These are phyloP conservation scores for Macquaria australasica DNA, from an alignment of 2,113 vertebrate species.

Conservation along the genomic window DNA sequence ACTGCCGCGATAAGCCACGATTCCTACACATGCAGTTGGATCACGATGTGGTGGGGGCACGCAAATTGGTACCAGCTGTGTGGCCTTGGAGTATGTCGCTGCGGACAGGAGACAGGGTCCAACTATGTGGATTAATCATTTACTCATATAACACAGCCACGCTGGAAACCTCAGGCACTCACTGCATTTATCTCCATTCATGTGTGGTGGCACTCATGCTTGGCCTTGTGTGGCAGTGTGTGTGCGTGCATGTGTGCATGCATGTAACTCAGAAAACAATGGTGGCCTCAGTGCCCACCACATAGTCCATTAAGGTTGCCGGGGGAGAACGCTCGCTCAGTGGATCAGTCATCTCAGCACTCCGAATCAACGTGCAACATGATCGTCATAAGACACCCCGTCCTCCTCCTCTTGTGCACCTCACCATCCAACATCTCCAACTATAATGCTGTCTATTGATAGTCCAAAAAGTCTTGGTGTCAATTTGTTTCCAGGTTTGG, in stretches of 20 bases:
- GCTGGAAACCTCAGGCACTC: conserved; percentile 84
- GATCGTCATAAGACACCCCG: conserved; percentile 16
- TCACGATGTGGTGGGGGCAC: conserved; percentile 75
- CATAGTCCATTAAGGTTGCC: conserved; percentile 36
- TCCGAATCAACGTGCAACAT: conserved; percentile 29
- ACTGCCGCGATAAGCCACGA: conserved; percentile 82
- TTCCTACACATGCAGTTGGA: conserved; percentile 83
- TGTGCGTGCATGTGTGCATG: neutral
- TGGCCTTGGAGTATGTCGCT: conserved; percentile 81
- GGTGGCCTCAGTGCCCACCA: conserved; percentile 29
- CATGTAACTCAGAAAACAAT: conserved; percentile 45
- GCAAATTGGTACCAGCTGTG: conserved; percentile 87
- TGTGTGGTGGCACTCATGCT: conserved; percentile 71
- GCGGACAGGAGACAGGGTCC: conserved; percentile 80
- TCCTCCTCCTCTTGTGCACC: neutral
- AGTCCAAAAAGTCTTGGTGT: conserved; percentile 30
- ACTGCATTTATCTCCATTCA: conserved; percentile 83
- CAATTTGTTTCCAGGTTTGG: conserved; percentile 41
- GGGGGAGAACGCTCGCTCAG: conserved; percentile 29
- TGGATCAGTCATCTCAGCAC: conserved; percentile 36
- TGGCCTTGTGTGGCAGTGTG: conserved; percentile 28
- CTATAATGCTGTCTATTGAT: conserved; percentile 34
- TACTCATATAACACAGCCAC: conserved; percentile 84
- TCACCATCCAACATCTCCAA: conserved; percentile 14
- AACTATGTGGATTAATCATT: conserved; percentile 85